These are phyloP conservation scores for Halocaridina rubra DNA, from an alignment of 2,888 invertebrate genomes.

Conservation along the genomic window DNA sequence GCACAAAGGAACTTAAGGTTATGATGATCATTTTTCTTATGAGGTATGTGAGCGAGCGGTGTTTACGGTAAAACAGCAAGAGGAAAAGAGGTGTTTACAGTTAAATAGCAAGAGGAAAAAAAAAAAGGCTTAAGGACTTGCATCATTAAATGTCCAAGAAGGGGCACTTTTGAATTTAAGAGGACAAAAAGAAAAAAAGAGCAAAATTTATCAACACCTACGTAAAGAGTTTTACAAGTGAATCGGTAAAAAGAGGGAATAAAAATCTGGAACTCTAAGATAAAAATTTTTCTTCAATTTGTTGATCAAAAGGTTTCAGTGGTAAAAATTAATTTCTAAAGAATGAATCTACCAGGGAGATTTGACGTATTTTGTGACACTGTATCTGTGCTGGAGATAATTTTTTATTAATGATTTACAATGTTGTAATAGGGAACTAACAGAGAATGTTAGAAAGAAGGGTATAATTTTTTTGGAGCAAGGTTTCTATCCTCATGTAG, in stretches of 20 bases:
- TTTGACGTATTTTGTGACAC: no score
- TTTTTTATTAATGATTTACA: slow-evolving; percentile 37
- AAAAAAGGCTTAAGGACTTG: slow-evolving; percentile 46
- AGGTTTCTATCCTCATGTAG: slow-evolving; percentile 52
- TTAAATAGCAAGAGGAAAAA: slow-evolving; percentile 46
- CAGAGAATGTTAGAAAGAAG: slow-evolving; percentile 49
- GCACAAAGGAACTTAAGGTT: slow-evolving; percentile 54
- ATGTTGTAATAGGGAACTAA: slow-evolving; percentile 47
- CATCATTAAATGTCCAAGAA: slow-evolving; percentile 54
- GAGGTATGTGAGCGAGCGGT: slow-evolving; percentile 45
- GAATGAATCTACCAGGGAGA: no score
- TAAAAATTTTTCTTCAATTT: no score
- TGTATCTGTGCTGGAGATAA: slow-evolving; percentile 48
- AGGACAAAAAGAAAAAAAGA: no score
- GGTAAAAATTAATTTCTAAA: no score
- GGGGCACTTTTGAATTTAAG: slow-evolving; percentile 52
- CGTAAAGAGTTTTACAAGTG: slow-evolving; percentile 20
- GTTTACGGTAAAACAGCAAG: slow-evolving; percentile 53
- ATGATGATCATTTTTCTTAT: slow-evolving; percentile 32
- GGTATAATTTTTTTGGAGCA: no score
- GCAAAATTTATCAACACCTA: background rate
- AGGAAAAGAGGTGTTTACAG: no score
- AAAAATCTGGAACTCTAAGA: no score
- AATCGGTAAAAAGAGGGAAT: no score
- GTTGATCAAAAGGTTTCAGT: no score